Base-by-base conservation (phyloP, 2,888 invertebrate species). In the Luperina nickerlii region DNA sequence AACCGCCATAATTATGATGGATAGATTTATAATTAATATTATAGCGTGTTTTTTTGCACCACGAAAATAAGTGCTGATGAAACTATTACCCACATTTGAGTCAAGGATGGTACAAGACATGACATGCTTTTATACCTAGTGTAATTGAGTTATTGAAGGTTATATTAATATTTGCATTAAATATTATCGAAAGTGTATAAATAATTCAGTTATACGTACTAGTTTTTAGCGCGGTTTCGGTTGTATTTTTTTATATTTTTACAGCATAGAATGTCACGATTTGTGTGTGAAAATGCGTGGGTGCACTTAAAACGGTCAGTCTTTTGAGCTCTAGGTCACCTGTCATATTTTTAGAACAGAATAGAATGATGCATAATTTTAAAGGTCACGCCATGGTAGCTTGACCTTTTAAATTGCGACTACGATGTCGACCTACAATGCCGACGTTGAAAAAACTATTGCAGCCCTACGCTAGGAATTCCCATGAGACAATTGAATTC, bases 61-160 rank as follows among this genome's bases (percentile, higher is more conserved):
- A 54, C 32, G 32, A 71, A 76, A 54, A 76, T 85, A 62, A 72
- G 57, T 57, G 48, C 32, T 76, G 42, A 45, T 32, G 69, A 81
- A 85, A 88, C 27, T 18, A 42, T 86, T 88, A 86, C 74, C 75
- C 60, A 68, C 66, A 63, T 38, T 38, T 27, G 32, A 62, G 65
- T 88, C 88, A 85, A 85, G 88, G 85, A 82, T 75, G 38, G 57
- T 66, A 20, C 20, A 20, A 60, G 24, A 27, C 86, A 54, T 86
- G 77, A 81, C 85, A 85, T 67, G 60, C 24, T 62, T 60, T 27
- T 60, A 48, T 68, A 69, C 15, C 15, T 7, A n/a, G n/a, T 63
- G 13, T 81, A 85, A 81, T 81, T 54, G 72, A 77, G 27, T 60
- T 72, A 86, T 82, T 73, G 88, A 82, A 85, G 88, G 86, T 75